These are phyloP conservation scores for fruit fly (Drosophila melanogaster) DNA, from an alignment of 1,140 invertebrate species.

Conservation along the genomic window DNA sequence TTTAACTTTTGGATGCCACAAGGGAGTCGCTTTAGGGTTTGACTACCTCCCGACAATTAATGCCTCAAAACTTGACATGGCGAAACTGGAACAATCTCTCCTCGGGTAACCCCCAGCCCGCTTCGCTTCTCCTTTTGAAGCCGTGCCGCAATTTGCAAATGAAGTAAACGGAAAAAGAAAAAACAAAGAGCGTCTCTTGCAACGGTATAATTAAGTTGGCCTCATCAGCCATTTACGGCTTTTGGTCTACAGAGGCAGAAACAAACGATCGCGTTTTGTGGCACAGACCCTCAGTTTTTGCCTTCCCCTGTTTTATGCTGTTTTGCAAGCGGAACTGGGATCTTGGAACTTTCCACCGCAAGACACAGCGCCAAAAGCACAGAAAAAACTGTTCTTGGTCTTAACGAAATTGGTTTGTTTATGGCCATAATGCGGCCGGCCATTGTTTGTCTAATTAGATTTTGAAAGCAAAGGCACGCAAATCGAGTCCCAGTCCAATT, in stretches of 20 bases:
- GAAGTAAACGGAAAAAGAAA: constrained; percentile 44
- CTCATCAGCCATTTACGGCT: constrained; percentile 76
- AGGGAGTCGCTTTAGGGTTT: constrained; percentile 8
- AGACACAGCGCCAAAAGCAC: constrained; percentile 5
- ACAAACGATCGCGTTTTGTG: constrained; percentile 63
- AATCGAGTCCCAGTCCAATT: constrained; percentile 36
- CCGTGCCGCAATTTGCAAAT: constrained; percentile 75
- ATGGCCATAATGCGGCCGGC: constrained; percentile 57
- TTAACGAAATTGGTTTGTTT: constrained; percentile 36
- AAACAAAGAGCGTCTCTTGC: constrained; percentile 62
- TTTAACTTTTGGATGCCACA: constrained; percentile 5
- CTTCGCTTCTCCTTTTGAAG: constrained; percentile 47
- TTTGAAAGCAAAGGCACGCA: constrained; percentile 59
- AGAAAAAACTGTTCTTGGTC: constrained; percentile 41
- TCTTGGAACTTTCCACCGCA: constrained; percentile 53
- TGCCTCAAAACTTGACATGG: constrained; percentile 57
- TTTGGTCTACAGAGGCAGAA: constrained; percentile 41
- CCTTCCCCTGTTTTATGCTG: constrained; percentile 49
- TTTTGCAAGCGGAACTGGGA: constrained; percentile 64
- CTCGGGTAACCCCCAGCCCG: background rate
- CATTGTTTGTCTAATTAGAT: constrained; percentile 71
- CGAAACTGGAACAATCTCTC: constrained; percentile 67
- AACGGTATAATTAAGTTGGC: constrained; percentile 78
- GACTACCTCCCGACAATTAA: constrained; percentile 52
- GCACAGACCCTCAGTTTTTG: constrained; percentile 44